Base-by-base conservation (phyloP, 2,797 vertebrate genomes). In the Melanotaenia boesemani region DNA sequence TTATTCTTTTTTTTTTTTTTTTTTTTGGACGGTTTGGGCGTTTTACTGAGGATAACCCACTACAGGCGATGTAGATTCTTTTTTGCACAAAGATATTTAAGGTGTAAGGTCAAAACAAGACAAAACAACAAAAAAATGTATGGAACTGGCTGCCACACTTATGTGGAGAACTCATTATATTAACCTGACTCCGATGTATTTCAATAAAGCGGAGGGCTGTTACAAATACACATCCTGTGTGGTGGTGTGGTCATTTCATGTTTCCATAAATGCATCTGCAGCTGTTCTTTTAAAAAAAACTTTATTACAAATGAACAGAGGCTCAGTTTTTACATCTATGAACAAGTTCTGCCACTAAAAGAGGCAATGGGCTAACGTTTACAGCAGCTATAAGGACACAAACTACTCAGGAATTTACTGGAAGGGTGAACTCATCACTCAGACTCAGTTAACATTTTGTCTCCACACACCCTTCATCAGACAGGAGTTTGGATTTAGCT, bases 51-150 rank as follows among this genome's bases (percentile, higher is more conserved):
- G 94, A 95, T 94, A 95, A 94, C 96, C 95, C 95, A 95, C 95
- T 96, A 95, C 95, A 95, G 95, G 95, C 94, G 95, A 96, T 95
- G 93, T 95, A 95, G 95, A 95, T 95, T 96, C 93, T 96, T 96
- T 96, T 97, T 96, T 96, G 96, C 97, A 97, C 96, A 97, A 94
- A 96, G 80, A 85, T 98, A 97, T 97, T 97, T 97, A 98, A 98
- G 95, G 96, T 96, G 96, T 95, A 93, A 93, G 93, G 95, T 96
- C 91, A 95, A 94, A 88, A 88, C 79, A 92, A 84, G 87, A 67
- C 86, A 86, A 86, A 85, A 88, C 79, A 92, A 83, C 86, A 67
- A 86, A 86, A 86, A 84, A 90, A 96, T 96, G 93, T 96, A 95
- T 95, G 91, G 88, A 96, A 95, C 91, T 94, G 93, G 86, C 94